These are phyloP conservation scores for Cebidichthys violaceus DNA, from an alignment of 2,113 vertebrate genomes.

Conservation along the genomic window DNA sequence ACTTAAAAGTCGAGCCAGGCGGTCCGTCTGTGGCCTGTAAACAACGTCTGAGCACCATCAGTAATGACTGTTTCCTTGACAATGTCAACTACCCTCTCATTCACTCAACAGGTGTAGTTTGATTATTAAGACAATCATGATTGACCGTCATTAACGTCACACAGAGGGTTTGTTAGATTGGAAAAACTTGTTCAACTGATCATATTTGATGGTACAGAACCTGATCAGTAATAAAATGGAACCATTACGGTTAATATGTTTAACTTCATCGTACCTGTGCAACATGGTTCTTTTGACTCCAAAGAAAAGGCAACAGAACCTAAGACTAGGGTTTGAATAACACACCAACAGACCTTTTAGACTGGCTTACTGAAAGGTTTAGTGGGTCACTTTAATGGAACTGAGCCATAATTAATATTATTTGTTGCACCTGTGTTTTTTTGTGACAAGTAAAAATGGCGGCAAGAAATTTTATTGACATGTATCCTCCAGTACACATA, in stretches of 20 bases:
- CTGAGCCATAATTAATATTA: neutral
- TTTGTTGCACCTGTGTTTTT: neutral
- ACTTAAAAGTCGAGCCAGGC: conserved; percentile 5
- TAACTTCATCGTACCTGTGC: neutral
- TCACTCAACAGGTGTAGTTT: conserved; percentile 12
- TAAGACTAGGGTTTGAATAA: neutral
- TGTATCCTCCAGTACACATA: neutral
- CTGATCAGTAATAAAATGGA: neutral
- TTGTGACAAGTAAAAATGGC: conserved; percentile 5
- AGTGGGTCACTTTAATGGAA: neutral
- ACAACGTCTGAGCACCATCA: conserved; percentile 13
- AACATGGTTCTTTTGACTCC: neutral
- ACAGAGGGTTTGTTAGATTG: neutral
- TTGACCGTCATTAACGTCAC: conserved; percentile 1
- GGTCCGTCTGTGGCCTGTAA: conserved; percentile 5
- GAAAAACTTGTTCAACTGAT: neutral
- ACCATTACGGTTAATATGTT: neutral
- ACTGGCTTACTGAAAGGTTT: neutral
- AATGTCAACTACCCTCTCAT: conserved; percentile 5
- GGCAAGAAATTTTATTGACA: neutral
- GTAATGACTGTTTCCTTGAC: conserved; percentile 11
- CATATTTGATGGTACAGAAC: neutral
- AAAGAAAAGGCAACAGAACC: neutral
- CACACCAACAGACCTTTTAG: neutral
- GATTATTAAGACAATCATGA: neutral